phyloP scores from a whole-genome alignment of 2,113 vertebrate genomes.

The Cyprinodon variegatus region DNA sequence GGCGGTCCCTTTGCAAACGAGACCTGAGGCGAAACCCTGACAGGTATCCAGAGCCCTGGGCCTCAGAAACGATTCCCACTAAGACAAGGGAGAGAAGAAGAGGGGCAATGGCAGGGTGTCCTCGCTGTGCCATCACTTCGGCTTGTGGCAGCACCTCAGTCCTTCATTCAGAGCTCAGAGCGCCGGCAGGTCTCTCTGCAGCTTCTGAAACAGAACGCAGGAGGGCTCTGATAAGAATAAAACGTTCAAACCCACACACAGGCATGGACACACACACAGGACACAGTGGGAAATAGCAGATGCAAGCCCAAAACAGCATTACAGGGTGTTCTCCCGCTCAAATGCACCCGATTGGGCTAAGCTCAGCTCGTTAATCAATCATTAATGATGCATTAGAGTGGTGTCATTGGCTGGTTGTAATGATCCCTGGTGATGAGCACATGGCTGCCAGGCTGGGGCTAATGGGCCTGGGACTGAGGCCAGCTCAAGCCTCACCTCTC shows the following conservation, averaged over 20 bases:
- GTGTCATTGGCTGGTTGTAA: slow-evolving; percentile 77
- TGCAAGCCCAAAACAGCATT: slow-evolving; percentile 64
- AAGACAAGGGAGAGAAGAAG: slow-evolving; percentile 67
- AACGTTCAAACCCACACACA: slow-evolving; percentile 28
- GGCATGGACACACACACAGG: slow-evolving; percentile 18
- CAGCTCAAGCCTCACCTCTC: slow-evolving; percentile 57
- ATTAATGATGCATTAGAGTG: slow-evolving; percentile 82
- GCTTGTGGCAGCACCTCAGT: slow-evolving; percentile 43
- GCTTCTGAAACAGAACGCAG: slow-evolving; percentile 53
- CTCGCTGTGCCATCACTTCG: slow-evolving; percentile 68
- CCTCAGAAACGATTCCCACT: slow-evolving; percentile 63
- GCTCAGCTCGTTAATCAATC: slow-evolving; percentile 81
- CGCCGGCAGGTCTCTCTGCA: slow-evolving; percentile 26
- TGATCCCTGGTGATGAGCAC: slow-evolving; percentile 77
- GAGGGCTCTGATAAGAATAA: slow-evolving; percentile 25
- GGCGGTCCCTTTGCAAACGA: slow-evolving; percentile 89
- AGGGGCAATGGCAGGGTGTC: slow-evolving; percentile 77
- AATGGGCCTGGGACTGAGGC: slow-evolving; percentile 74
- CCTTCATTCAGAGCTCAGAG: slow-evolving; percentile 30
- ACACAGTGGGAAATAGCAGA: slow-evolving; percentile 54
- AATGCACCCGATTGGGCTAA: slow-evolving; percentile 73
- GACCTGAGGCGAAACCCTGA: slow-evolving; percentile 87
- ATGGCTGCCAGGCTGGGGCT: slow-evolving; percentile 74
- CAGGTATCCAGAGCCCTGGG: slow-evolving; percentile 82
- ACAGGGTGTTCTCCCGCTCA: slow-evolving; percentile 67